Base-by-base conservation (phyloP, 2,888 invertebrate species). In the Andrena bucephala region DNA sequence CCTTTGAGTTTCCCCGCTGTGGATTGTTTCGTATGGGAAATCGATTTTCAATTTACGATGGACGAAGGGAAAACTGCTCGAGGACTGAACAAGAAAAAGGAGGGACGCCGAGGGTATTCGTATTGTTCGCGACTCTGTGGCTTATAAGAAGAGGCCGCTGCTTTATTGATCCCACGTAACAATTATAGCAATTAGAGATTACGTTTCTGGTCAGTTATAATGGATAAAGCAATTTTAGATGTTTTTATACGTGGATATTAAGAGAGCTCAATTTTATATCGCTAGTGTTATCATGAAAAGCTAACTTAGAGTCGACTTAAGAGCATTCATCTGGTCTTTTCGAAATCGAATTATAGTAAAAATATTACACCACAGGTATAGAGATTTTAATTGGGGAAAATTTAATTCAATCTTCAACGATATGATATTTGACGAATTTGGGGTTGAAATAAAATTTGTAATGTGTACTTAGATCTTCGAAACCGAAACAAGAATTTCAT, bases 21-120 rank as follows among this genome's bases (percentile, higher is more conserved):
- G 24, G 33, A 52, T 33, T 50, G 13, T 62, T 60, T 33, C 33
- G 52, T 13, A 27, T 27, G 7, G 50, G n/a, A 29, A 60, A 60
- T 70, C 24, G 70, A 31, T 60, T 60, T 60, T 60, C 60, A 60
- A 60, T 60, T 60, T 60, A 60, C 60, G 60, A 29, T 29, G 60
- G 29, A 2, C 10, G 20, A 60, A 31, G 31, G 60, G 60, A 29
- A 60, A 60, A 60, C 60, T 60, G 60, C 29, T 60, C 60, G 5
- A 16, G 29, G 16, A 31, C n/a, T 16, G 60, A 60, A 60, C 60
- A 20, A 60, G 29, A 29, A 29, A 60, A 27, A 29, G 60, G 60
- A 29, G 29, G 29, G 29, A 13, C 60, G 31, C 20, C 10, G 29
- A 60, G 60, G 29, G 60, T 29, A n/a, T 60, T n/a, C 60, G 27